Evolutionary conservation across 2,888 invertebrate species (phyloP), one percentile per base, ranked within the genome.

Genomic region (Cephus pygmeus): DNA sequence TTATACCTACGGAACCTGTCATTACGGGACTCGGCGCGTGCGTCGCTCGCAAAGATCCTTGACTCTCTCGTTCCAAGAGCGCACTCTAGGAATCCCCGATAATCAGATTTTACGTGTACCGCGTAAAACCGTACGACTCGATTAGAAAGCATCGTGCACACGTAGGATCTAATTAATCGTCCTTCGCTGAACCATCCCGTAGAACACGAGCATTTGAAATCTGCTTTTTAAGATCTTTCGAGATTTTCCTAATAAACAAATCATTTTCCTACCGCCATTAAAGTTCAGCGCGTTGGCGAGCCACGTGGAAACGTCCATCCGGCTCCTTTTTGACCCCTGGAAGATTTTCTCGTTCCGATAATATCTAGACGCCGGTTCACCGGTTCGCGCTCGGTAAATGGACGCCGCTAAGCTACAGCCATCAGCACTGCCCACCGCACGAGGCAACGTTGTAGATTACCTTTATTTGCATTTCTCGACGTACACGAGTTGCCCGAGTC

Each of bases 391-490:
- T 56, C 56, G 23, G 56, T 56, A 56, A 56, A 23, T 56, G 56
- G 56, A 23, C 23, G 56, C 23, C 23, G 56, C 56, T 56, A 56
- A 56, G 56, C 56, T 23, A 56, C 56, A 56, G 56, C 56, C 56
- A 56, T 56, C 56, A 56, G 56, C 56, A 56, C 56, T 56, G 56
- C 56, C 56, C 56, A 23, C 56, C 56, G 56, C 56, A 23, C 56
- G 56, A 23, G 56, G 56, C 77, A 75, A 36, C 80, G 77, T 69
- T 84, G 83, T 84, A 83, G 83, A 85, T 86, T 84, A 85, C 80
- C 82, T 85, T 87, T 86, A 87, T 87, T 86, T 86, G 87, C 87
- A 86, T 87, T 83, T 83, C 86, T 87, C 82, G 84, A 83, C 80
- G 77, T 83, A 81, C 80, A 79, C 84, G 79, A 56, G 81, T 86